Percentiles rank a stretch among this genome's conserved stretches.
Evolutionary conservation across 2,113 vertebrate genomes (phyloP).

Genomic region (Garra rufa): DNA sequence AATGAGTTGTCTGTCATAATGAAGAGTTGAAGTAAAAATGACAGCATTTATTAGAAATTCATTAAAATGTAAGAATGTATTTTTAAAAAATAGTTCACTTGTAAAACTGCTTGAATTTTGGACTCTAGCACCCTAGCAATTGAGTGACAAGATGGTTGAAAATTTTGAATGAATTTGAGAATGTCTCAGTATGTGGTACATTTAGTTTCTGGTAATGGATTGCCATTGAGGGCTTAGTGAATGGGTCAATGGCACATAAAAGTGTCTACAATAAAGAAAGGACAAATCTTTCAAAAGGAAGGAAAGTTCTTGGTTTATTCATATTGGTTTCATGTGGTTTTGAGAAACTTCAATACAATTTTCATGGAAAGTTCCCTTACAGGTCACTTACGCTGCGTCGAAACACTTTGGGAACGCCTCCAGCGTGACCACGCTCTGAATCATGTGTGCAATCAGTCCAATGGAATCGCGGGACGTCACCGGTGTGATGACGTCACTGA

Average conservation of each 20-base stretch:
- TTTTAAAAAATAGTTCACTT: not conserved
- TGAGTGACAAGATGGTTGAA: not conserved
- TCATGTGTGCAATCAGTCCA: no score
- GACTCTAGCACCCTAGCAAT: not conserved
- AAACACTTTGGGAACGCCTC: no score
- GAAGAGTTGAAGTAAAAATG: not conserved
- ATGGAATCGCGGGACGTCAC: no score
- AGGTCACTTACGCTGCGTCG: no score
- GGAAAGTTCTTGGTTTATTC: not conserved
- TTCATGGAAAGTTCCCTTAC: not conserved
- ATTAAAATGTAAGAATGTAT: no score
- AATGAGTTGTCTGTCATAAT: not conserved
- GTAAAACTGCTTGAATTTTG: not conserved
- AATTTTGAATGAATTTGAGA: not conserved
- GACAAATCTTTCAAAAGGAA: not conserved
- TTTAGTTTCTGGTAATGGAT: not conserved
- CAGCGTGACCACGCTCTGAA: no score
- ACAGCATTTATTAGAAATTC: not conserved
- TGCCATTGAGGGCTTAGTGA: not conserved
- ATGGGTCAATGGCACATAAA: not conserved
- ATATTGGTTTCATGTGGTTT: not conserved
- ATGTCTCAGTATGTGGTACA: not conserved
- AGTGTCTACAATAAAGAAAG: not conserved
- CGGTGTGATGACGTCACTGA: no score
- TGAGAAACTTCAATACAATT: not conserved